Conservation (phyloP, 1,140 invertebrate species). For the Atta cephalotes region DNA sequence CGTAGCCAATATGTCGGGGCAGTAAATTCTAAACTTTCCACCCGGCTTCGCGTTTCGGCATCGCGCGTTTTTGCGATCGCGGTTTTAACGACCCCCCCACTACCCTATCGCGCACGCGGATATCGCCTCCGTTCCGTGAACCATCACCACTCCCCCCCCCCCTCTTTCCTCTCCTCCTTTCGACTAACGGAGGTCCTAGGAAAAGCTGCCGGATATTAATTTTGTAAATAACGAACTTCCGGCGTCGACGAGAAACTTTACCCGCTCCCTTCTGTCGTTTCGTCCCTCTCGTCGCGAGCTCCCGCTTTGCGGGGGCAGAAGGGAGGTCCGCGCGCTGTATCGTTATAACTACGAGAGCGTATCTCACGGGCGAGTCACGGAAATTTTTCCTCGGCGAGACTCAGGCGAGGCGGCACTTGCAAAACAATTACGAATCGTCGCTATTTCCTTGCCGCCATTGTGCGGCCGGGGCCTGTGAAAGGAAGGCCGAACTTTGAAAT, state of each 20-base stretch:
- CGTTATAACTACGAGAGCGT: slow-evolving; percentile 46
- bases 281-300: background rate
- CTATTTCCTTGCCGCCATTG: slow-evolving; percentile 46
- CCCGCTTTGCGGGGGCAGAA: background rate
- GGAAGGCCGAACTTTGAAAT: slow-evolving; percentile 59
- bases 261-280: background rate
- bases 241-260: slow-evolving; percentile 63
- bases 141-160: no score
- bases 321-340: background rate
- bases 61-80: slow-evolving; percentile 77
- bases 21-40: slow-evolving; percentile 83
- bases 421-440: slow-evolving; percentile 61
- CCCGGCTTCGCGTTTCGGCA: slow-evolving; percentile 70
- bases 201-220: slow-evolving; percentile 74
- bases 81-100: slow-evolving; percentile 75
- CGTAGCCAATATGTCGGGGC: slow-evolving; percentile 83
- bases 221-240: slow-evolving; percentile 72
- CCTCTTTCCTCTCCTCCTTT: background rate
- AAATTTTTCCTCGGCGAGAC: slow-evolving; percentile 40
- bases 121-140: slow-evolving; percentile 32
- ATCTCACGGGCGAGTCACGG: slow-evolving; percentile 37
- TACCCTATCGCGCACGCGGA: slow-evolving; percentile 56
- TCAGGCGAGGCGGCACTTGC: slow-evolving; percentile 32
- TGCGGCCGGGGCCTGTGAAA: slow-evolving; percentile 47
- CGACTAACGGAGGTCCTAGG: slow-evolving; percentile 57